phyloP scores from a whole-genome alignment of 2,797 vertebrate genomes.

The Buceros bicornis region DNA sequence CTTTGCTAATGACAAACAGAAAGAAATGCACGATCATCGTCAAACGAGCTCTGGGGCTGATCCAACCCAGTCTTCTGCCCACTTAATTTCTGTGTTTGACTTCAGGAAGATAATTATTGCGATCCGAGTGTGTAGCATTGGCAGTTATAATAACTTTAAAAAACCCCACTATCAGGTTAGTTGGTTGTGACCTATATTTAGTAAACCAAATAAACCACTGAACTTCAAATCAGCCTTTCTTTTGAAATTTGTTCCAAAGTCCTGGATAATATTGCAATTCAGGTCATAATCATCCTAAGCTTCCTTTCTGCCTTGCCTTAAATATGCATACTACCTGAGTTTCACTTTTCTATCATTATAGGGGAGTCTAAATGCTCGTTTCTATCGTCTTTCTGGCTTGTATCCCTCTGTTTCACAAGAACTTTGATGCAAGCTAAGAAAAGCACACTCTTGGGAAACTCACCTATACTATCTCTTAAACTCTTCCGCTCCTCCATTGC shows the following conservation, averaged over 20 bases:
- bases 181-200: background rate
- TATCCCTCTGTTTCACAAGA: background rate
- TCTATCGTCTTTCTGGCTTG: background rate
- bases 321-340: background rate
- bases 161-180: background rate
- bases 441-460: background rate
- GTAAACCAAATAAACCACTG: background rate
- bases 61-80: background rate
- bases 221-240: background rate
- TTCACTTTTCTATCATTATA: background rate
- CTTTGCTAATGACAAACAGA: slow-evolving; percentile 30
- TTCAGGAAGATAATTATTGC: background rate
- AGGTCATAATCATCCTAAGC: background rate
- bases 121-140: background rate
- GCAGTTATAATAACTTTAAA: background rate
- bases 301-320: background rate
- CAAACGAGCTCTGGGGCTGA: background rate
- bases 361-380: background rate
- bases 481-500: background rate
- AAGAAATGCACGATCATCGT: background rate
- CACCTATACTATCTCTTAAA: background rate
- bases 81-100: background rate
- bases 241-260: background rate
- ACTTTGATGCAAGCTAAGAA: background rate
- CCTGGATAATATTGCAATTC: background rate